phyloP scores from a whole-genome alignment of 2,797 vertebrate genomes.

The Thamnophis elegans region DNA sequence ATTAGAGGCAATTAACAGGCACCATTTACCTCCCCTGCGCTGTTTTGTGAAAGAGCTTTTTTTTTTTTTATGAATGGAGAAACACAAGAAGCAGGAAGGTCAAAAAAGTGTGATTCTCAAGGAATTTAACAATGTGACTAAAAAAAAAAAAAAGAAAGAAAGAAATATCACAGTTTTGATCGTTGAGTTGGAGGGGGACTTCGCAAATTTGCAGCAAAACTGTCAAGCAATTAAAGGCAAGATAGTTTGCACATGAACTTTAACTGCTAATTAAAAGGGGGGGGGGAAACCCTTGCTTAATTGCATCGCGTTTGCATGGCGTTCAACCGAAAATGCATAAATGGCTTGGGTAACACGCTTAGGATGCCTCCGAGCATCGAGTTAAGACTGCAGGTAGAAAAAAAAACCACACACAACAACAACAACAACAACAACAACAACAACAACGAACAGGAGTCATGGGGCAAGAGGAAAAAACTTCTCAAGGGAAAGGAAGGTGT shows the following conservation, averaged over 20 bases:
- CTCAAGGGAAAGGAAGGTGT: constrained; percentile 4
- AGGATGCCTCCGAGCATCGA: constrained; percentile 36
- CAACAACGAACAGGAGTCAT: background rate
- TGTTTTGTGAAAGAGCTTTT: constrained; percentile 44
- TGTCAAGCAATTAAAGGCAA: constrained; percentile 83
- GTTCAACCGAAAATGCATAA: constrained; percentile 72
- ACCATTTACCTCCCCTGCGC: constrained; percentile 24
- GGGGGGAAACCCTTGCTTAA: constrained; percentile 77
- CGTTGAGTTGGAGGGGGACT: constrained; percentile 69
- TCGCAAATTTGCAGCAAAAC: constrained; percentile 81
- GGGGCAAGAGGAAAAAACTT: constrained; percentile 2
- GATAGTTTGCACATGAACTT: constrained; percentile 83
- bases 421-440: background rate
- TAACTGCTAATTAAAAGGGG: constrained; percentile 84
- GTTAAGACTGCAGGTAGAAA: constrained; percentile 41
- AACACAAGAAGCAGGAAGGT: constrained; percentile 26
- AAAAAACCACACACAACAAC: background rate
- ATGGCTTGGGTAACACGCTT: constrained; percentile 62
- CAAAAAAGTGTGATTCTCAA: constrained; percentile 45
- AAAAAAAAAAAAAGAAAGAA: background rate
- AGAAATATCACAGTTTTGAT: constrained; percentile 73
- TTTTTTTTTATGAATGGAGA: constrained; percentile 30
- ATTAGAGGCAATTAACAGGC: constrained; percentile 26
- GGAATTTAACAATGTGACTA: constrained; percentile 52
- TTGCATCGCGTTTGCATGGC: constrained; percentile 84